phyloP scores from a whole-genome alignment of 2,113 vertebrate species.

The Python bivittatus region DNA sequence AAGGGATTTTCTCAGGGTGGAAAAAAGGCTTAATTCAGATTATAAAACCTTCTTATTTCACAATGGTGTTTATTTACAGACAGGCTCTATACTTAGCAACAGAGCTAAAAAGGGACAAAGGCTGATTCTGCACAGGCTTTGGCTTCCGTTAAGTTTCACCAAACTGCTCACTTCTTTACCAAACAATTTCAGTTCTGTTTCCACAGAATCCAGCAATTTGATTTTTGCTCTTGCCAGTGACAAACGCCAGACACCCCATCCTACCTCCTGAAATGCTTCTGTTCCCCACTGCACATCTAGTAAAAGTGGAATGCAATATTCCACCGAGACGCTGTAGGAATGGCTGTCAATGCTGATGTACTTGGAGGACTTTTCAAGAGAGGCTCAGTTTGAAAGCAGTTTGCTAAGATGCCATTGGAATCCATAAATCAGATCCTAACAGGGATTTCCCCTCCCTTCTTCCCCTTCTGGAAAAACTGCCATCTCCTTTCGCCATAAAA shows the following conservation, averaged over 20 bases:
- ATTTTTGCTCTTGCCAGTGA: background rate
- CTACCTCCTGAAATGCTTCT: background rate
- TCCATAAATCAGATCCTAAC: no score
- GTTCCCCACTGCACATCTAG: background rate
- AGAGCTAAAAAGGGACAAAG: background rate
- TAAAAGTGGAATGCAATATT: no score
- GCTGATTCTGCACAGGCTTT: background rate
- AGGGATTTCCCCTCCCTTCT: no score
- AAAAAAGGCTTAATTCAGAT: background rate
- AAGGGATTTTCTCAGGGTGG: background rate
- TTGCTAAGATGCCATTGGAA: no score
- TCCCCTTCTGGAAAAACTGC: no score
- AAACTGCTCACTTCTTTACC: background rate
- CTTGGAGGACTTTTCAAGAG: no score
- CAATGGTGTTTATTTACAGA: background rate
- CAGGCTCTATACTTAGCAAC: background rate
- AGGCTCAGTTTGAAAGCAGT: no score
- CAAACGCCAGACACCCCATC: background rate
- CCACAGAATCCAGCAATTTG: background rate
- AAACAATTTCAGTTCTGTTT: background rate
- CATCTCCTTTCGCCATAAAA: background rate
- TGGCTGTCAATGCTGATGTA: no score
- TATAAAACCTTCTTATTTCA: background rate
- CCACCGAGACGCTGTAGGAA: no score
- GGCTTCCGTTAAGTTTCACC: background rate